Evolutionary conservation across 1,140 invertebrate genomes (phyloP), one percentile per base, ranked within the genome.

Genomic region (Halotydeus destructor): DNA sequence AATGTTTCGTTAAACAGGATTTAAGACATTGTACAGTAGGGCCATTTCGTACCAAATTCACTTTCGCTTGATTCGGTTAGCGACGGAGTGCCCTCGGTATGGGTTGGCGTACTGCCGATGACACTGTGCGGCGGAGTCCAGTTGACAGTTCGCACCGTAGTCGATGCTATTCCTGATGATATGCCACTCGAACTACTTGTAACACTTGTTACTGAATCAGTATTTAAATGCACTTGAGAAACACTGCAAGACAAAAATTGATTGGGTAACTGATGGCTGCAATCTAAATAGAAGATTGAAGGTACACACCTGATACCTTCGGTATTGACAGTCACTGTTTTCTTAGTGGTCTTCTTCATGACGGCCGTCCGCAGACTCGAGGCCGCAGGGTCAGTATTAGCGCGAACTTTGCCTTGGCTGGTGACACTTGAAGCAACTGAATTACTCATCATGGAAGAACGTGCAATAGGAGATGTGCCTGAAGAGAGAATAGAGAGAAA

Each of bases 1-100:
- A 8, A 35, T 16, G 33, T 35, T 6, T n/a, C 6, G 21, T 16
- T 35, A 19, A 35, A 6, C 19, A 6, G 8, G 6, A 35, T 8
- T 8, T n/a, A 6, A 35, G 21, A 5, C 5, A 35, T 35, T n/a
- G 6, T n/a, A n/a, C n/a, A n/a, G 21, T n/a, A 6, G 14, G 33
- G 14, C 16, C 19, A 16, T 35, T 18, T 8, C n/a, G 32, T 41
- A 80, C 78, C 78, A 66, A 79, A 72, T 62, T 86, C 82, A 53
- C 77, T 86, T 65, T 78, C 82, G 59, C 83, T 89, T 52, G 85
- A 91, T 59, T 91, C 82, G 28, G 86, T 94, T 62, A 86, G 91
- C 57, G 81, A 88, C 35, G 86, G 88, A 45, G 88, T 96, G 53
- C 86, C 88, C 66, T 96, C 88, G 16, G 88, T 94, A 78, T 86